Evolutionary conservation across 2,113 vertebrate species (phyloP).

Genomic region (Rhynchomys soricoides): DNA sequence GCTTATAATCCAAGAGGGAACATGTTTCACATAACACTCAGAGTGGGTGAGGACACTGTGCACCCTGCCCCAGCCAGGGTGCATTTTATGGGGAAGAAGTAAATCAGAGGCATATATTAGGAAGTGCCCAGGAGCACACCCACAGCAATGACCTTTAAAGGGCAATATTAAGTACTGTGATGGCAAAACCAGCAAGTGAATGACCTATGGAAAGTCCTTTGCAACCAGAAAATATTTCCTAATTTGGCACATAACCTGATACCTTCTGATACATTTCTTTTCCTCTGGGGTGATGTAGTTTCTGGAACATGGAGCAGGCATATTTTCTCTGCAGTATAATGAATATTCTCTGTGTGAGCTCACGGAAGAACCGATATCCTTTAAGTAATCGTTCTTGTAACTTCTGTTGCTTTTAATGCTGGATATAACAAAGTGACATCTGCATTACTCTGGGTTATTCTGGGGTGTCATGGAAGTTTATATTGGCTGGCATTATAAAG

Average conservation of each 20-base stretch:
- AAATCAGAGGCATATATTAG: constrained; percentile 68
- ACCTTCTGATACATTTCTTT: constrained; percentile 70
- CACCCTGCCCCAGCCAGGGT: not conserved
- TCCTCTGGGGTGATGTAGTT: constrained; percentile 40
- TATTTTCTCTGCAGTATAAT: constrained; percentile 52
- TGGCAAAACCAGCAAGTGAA: constrained; percentile 73
- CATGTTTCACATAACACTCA: not conserved
- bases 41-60: no score
- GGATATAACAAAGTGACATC: constrained; percentile 2
- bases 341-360: not conserved
- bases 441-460: constrained; percentile 23
- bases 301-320: not conserved
- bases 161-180: constrained; percentile 71
- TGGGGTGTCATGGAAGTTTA: not conserved
- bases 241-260: constrained; percentile 55
- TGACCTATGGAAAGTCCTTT: constrained; percentile 78
- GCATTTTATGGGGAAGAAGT: constrained; percentile 56
- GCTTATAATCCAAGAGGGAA: not conserved
- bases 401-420: constrained; percentile 24
- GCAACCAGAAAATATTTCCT: constrained; percentile 76
- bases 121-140: constrained; percentile 62
- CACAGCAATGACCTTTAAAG: constrained; percentile 80
- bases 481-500: constrained; percentile 4
- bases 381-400: not conserved
- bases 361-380: not conserved